phyloP scores from a whole-genome alignment of 2,888 invertebrate species.

The Silvanus unidentatus region DNA sequence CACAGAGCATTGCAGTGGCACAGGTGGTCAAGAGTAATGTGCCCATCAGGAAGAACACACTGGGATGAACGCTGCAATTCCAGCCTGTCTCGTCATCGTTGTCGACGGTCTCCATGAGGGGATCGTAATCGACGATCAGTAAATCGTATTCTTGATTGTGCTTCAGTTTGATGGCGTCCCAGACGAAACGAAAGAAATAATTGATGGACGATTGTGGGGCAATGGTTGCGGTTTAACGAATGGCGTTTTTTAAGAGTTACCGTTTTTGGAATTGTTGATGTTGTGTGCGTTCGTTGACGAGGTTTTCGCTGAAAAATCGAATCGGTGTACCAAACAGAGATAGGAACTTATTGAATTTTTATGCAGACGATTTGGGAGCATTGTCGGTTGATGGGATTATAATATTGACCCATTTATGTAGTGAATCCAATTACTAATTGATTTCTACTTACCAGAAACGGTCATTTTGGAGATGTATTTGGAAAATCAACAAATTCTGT shows the following conservation, averaged over 20 bases:
- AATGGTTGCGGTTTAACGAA: slow-evolving; percentile 2
- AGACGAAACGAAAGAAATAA: slow-evolving; percentile 22
- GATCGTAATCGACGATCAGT: slow-evolving; percentile 43
- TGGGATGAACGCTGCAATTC: slow-evolving; percentile 62
- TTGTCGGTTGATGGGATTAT: no score
- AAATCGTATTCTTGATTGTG: slow-evolving; percentile 42
- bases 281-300: slow-evolving; percentile 1
- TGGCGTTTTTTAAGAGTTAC: background rate
- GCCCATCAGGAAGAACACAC: slow-evolving; percentile 55
- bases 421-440: no score
- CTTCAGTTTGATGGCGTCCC: slow-evolving; percentile 38
- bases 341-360: no score
- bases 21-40: slow-evolving; percentile 65
- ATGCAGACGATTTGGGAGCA: no score
- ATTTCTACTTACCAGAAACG: no score
- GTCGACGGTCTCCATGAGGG: slow-evolving; percentile 52
- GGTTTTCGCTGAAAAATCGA: background rate
- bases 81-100: slow-evolving; percentile 54
- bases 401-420: no score
- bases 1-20: slow-evolving; percentile 75
- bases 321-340: no score
- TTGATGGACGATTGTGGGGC: slow-evolving; percentile 18
- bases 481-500: no score
- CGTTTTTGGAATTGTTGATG: slow-evolving; percentile 3
- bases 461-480: no score